phyloP scores from a whole-genome alignment of 2,888 invertebrate species.

The Synanthedon vespiformis region DNA sequence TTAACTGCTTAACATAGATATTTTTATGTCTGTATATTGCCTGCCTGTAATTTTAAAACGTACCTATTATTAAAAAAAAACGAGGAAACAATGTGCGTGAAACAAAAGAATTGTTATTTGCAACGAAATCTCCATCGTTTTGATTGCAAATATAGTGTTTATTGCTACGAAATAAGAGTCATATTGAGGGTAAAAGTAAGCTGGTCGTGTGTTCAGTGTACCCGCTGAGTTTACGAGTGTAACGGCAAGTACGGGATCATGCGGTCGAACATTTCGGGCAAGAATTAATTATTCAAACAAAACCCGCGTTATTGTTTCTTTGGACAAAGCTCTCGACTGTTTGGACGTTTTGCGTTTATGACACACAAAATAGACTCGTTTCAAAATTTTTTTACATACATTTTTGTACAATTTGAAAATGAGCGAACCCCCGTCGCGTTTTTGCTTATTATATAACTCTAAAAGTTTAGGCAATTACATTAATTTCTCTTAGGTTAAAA shows the following conservation, averaged over 20 bases:
- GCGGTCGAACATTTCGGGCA: slow-evolving; percentile 45
- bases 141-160: slow-evolving; percentile 7
- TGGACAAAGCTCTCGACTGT: slow-evolving; percentile 42
- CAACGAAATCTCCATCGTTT: neutral
- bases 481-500: too few species aligned
- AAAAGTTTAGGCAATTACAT: too few species aligned
- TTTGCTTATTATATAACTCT: too few species aligned
- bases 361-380: slow-evolving; percentile 24
- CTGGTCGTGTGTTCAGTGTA: slow-evolving; percentile 22
- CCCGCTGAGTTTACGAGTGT: slow-evolving; percentile 55
- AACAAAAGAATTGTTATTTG: neutral
- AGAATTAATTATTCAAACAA: slow-evolving; percentile 65
- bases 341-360: slow-evolving; percentile 66
- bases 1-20: too few species aligned
- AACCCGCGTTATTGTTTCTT: slow-evolving; percentile 54
- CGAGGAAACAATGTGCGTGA: neutral
- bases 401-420: neutral
- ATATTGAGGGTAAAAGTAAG: slow-evolving; percentile 5
- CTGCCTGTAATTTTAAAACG: neutral
- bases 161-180: slow-evolving; percentile 11
- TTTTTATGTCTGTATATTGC: too few species aligned
- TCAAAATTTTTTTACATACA: neutral
- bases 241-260: slow-evolving; percentile 47
- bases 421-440: neutral
- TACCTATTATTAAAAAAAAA: neutral